Percentiles rank a stretch among this genome's conserved stretches.
Conservation (phyloP, 2,888 invertebrate genomes). For the Acrobasis suavella region DNA sequence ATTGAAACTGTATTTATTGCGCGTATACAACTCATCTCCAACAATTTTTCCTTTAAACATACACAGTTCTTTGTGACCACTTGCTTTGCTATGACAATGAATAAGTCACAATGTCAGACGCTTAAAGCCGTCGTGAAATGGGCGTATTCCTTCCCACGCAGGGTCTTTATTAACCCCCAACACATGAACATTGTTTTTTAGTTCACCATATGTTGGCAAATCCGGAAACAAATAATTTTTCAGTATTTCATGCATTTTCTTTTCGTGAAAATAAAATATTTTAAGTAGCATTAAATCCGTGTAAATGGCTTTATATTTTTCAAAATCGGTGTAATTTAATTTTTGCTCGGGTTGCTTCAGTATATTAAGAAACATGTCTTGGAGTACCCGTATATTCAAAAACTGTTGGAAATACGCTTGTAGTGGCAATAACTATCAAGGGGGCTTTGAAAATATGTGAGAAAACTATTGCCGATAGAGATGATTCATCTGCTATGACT, state of each 20-base stretch:
- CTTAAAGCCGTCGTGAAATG: no score
- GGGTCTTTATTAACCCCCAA: conserved; percentile 44
- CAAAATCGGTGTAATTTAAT: background rate
- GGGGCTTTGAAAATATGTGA: conserved; percentile 1
- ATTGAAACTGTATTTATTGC: no score
- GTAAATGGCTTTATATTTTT: conserved; percentile 26
- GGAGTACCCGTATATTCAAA: background rate
- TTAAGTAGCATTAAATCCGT: conserved; percentile 27
- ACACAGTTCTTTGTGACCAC: no score
- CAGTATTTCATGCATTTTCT: conserved; percentile 30
- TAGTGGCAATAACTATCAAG: background rate
- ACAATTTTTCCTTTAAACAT: no score
- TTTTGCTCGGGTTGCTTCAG: background rate
- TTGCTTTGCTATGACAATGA: no score
- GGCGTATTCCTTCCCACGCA: conserved; percentile 44
- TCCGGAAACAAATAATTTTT: conserved; percentile 35
- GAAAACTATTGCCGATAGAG: background rate
- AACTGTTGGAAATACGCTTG: background rate
- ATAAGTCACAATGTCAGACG: no score
- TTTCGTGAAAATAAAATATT: conserved; percentile 13
- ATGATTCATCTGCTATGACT: background rate
- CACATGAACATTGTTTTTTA: conserved; percentile 44
- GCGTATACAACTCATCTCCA: no score
- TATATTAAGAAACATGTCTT: background rate
- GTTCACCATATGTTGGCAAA: conserved; percentile 34